Conservation (phyloP, 2,113 vertebrate species). For the Elephas maximus region DNA sequence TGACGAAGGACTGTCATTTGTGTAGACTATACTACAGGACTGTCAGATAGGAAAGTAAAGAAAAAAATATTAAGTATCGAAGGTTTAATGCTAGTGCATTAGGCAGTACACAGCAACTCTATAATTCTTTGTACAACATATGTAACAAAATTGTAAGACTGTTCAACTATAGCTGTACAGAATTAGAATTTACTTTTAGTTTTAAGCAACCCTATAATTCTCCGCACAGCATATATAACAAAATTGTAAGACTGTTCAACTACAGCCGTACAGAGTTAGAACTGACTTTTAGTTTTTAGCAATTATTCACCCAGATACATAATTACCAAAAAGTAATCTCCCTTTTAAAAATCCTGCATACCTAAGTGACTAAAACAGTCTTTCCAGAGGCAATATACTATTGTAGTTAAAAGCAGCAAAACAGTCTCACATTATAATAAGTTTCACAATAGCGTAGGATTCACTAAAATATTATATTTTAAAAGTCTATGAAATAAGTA, state of each 20-base stretch:
- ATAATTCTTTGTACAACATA: background rate
- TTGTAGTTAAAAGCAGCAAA: constrained; percentile 4
- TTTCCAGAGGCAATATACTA: background rate
- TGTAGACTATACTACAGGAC: background rate
- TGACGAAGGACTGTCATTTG: background rate
- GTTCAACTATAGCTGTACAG: background rate
- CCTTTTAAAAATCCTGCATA: constrained; percentile 25
- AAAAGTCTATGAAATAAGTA: constrained; percentile 35
- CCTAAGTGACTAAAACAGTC: background rate
- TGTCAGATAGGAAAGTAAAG: background rate
- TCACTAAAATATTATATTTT: constrained; percentile 32
- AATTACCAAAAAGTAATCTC: background rate
- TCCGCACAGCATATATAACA: background rate
- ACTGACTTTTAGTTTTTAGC: constrained; percentile 35
- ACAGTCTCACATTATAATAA: background rate
- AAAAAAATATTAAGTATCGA: background rate
- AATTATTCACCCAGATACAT: background rate
- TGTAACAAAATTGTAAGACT: background rate
- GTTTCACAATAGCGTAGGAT: background rate
- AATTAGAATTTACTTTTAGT: constrained; percentile 9
- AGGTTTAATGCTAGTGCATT: constrained; percentile 39
- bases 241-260: background rate
- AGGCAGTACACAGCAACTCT: background rate
- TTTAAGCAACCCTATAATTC: constrained; percentile 10
- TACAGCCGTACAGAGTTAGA: background rate